A percentile compares a stretch with the other conserved stretches of the same genome.
These are phyloP conservation scores for Pararge aegeria DNA, from an alignment of 1,140 invertebrate species.

Conservation along the genomic window DNA sequence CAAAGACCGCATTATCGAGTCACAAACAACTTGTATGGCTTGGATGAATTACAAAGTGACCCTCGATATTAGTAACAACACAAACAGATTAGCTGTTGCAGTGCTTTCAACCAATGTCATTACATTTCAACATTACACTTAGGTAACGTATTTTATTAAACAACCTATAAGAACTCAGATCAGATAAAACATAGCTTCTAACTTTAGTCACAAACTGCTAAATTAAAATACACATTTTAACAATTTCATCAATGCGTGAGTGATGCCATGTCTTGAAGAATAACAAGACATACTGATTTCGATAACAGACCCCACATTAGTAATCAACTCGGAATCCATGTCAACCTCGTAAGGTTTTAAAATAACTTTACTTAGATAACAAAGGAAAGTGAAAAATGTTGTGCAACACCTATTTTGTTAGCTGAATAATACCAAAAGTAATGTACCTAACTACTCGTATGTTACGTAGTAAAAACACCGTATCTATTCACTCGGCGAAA, in stretches of 20 bases:
- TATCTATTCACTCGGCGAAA: constrained; percentile 38
- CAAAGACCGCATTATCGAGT: neutral
- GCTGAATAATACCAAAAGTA: constrained; percentile 56
- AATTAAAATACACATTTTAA: too few relatives aligned
- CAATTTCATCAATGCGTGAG: too few relatives aligned
- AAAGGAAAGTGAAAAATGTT: constrained; percentile 58
- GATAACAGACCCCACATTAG: too few relatives aligned
- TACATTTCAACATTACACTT: neutral
- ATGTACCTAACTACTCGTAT: constrained; percentile 12
- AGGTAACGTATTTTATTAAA: neutral
- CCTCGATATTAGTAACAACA: neutral
- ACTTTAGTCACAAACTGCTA: too few relatives aligned
- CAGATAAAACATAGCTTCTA: too few relatives aligned
- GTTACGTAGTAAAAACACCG: constrained; percentile 26
- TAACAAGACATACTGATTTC: too few relatives aligned
- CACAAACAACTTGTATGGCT: neutral
- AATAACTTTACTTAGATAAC: constrained; percentile 55
- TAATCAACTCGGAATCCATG: constrained; percentile 31
- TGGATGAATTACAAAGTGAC: neutral
- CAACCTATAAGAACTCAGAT: too few relatives aligned
- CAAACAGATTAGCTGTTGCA: neutral
- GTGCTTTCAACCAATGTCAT: neutral
- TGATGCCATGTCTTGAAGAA: too few relatives aligned
- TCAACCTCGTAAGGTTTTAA: constrained; percentile 29
- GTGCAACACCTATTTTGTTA: constrained; percentile 36